Conservation (phyloP, 2,888 invertebrate species). For the Morinoia aosen region DNA sequence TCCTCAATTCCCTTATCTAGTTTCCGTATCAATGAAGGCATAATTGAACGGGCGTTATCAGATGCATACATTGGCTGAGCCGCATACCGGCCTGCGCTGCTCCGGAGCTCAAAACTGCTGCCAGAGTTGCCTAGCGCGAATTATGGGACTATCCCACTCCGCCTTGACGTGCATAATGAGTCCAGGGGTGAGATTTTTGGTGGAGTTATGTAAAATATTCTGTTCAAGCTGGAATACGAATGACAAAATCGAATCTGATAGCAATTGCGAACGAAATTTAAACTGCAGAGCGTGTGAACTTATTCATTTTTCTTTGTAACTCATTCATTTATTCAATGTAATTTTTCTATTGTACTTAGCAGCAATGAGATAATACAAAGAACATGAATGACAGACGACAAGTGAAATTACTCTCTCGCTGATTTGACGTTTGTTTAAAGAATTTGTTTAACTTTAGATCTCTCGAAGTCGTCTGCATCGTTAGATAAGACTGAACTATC, state of each 20-base stretch:
- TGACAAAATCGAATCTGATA: not conserved
- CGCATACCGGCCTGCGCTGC: not conserved
- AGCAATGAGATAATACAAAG: too few species aligned
- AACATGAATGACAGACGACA: too few species aligned
- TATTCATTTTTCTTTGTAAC: too few species aligned
- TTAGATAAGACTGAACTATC: too few species aligned
- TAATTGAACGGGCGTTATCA: constrained; percentile 28
- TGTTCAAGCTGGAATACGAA: not conserved
- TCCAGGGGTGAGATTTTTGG: not conserved
- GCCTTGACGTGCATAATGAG: not conserved
- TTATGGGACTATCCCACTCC: not conserved
- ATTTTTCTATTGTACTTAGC: too few species aligned
- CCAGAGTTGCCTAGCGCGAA: not conserved
- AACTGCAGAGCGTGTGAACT: not conserved
- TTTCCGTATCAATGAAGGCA: constrained; percentile 15
- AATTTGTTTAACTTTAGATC: too few species aligned
- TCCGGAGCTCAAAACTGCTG: not conserved
- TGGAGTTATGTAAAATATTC: not conserved
- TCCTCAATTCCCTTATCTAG: not conserved
- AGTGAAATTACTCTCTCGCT: too few species aligned
- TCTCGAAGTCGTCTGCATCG: too few species aligned
- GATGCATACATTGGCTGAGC: constrained; percentile 6
- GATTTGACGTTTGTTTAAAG: too few species aligned
- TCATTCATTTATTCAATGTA: too few species aligned
- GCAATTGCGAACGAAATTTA: not conserved